phyloP scores from a whole-genome alignment of 2,113 vertebrate species.

The Isichthys henryi region DNA sequence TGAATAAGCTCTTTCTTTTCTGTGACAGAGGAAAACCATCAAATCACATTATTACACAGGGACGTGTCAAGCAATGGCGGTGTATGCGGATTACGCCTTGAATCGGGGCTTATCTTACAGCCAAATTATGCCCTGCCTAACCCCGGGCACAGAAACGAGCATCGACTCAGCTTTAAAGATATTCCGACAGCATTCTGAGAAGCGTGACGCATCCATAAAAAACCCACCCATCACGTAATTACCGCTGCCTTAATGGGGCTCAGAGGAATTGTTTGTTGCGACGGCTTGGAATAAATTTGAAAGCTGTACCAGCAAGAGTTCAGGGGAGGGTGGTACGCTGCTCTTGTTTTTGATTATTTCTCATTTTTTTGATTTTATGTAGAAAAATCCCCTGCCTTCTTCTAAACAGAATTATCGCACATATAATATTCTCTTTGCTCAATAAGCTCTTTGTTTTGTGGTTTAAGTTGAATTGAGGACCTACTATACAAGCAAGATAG shows the following conservation, averaged over 20 bases:
- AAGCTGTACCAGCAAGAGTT: background rate
- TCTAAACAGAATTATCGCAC: background rate
- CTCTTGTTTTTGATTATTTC: background rate
- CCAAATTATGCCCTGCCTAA: background rate
- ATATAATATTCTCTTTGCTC: background rate
- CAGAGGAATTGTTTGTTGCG: background rate
- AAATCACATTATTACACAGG: background rate
- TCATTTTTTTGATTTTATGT: background rate
- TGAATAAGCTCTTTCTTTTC: background rate
- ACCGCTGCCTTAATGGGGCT: conserved; percentile 10
- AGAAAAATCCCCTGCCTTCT: background rate
- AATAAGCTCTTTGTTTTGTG: background rate
- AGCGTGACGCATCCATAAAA: background rate
- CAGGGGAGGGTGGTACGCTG: background rate
- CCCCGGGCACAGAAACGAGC: background rate
- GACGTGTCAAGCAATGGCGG: background rate
- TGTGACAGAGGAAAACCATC: background rate
- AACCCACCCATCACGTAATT: conserved; percentile 10
- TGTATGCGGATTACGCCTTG: background rate
- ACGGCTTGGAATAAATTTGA: background rate
- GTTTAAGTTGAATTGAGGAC: background rate
- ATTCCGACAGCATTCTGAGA: background rate
- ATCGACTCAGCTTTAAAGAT: background rate
- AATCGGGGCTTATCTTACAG: background rate
- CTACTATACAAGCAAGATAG: background rate